Conservation (phyloP, 30 jellyfish, hydroid and myxozoan genomes). For the Catostylus mosaicus region DNA sequence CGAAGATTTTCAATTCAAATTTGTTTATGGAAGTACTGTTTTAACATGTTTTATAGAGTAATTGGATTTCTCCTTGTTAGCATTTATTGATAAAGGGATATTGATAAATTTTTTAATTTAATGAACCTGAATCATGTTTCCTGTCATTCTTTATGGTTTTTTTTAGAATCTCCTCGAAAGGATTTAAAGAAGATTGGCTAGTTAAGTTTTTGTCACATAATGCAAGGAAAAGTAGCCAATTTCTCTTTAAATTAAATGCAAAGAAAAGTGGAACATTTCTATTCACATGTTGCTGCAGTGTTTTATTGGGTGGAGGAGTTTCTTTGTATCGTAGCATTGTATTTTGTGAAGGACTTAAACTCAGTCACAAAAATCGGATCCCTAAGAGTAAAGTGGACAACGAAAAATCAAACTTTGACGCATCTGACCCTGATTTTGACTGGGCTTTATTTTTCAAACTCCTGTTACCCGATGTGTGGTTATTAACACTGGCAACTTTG, state of each 20-base stretch:
- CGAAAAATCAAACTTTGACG: not conserved
- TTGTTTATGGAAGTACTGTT: too few relatives aligned
- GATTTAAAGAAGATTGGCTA: too few relatives aligned
- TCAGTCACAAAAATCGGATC: slow-evolving; percentile 72
- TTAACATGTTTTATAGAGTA: too few relatives aligned
- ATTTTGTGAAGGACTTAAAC: slow-evolving; percentile 74
- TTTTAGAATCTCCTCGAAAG: too few relatives aligned
- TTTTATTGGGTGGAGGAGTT: slow-evolving; percentile 1
- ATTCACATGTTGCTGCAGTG: slow-evolving; percentile 19
- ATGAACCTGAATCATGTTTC: too few relatives aligned
- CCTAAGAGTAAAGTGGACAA: slow-evolving; percentile 8
- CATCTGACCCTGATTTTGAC: slow-evolving; percentile 50
- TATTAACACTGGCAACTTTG: slow-evolving; percentile 79
- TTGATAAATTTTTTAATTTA: too few relatives aligned
- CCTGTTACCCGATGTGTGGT: slow-evolving; percentile 79
- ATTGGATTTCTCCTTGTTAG: too few relatives aligned
- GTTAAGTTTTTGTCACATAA: too few relatives aligned
- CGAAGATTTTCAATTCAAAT: too few relatives aligned
- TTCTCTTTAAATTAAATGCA: not conserved
- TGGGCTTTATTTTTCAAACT: slow-evolving; percentile 77
- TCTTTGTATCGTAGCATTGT: slow-evolving; percentile 41
- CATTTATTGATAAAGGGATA: too few relatives aligned
- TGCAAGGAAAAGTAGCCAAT: too few relatives aligned
- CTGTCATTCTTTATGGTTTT: too few relatives aligned
- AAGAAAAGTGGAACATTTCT: not conserved